Conservation (phyloP, 2,888 invertebrate genomes). For the Parascotia fuliginaria region DNA sequence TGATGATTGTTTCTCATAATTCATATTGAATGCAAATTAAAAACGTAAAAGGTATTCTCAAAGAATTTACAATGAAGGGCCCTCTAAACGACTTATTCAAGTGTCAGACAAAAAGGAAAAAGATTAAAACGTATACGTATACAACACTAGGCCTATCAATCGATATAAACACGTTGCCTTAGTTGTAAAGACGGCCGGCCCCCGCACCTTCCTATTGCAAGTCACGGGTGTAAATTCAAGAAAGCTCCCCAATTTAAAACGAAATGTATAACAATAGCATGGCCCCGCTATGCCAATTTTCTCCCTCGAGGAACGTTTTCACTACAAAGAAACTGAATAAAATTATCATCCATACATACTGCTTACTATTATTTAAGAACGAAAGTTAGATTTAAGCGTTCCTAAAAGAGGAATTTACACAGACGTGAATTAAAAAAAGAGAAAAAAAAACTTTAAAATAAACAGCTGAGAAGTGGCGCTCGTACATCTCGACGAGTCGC, state of each 20-base stretch:
- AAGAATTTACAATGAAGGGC: constrained; percentile 45
- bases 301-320: constrained; percentile 73
- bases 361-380: constrained; percentile 59
- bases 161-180: constrained; percentile 54
- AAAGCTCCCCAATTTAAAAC: constrained; percentile 84
- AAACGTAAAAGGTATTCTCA: constrained; percentile 41
- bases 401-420: constrained; percentile 48
- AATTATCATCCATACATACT: constrained; percentile 70
- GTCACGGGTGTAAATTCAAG: constrained; percentile 84
- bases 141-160: constrained; percentile 62
- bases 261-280: constrained; percentile 82
- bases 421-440: constrained; percentile 38
- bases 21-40: constrained; percentile 64
- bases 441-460: constrained; percentile 47
- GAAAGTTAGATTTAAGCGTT: constrained; percentile 59
- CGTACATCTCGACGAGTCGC: constrained; percentile 56
- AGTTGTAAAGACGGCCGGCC: constrained; percentile 44
- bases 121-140: constrained; percentile 48
- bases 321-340: constrained; percentile 78
- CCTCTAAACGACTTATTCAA: constrained; percentile 50
- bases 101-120: constrained; percentile 40
- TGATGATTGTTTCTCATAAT: constrained; percentile 65
- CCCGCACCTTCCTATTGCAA: constrained; percentile 72
- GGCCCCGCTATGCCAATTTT: constrained; percentile 80
- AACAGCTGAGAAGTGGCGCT: constrained; percentile 58